Percentiles rank a stretch among this genome's conserved stretches.
Evolutionary conservation across 30 jellyfish, hydroid and myxozoan species (phyloP).

Genomic region (Turritopsis dohrnii): DNA sequence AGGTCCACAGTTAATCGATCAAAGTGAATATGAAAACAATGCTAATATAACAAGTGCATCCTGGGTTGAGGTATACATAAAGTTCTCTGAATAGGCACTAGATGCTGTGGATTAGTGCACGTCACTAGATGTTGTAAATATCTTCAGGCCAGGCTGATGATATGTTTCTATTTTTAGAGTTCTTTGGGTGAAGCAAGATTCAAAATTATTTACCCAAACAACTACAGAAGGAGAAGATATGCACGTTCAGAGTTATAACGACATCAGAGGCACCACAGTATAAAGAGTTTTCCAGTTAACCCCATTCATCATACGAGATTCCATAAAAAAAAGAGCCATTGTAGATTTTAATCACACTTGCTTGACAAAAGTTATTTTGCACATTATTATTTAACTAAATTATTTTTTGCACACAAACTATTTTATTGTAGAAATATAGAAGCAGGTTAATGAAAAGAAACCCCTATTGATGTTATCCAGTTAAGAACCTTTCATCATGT

Average conservation of each 20-base stretch:
- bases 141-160: neutral
- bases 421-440: no score
- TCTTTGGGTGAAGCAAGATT: constrained; percentile 69
- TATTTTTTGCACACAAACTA: no score
- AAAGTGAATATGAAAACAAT: constrained; percentile 56
- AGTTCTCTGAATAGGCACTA: neutral
- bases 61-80: constrained; percentile 72
- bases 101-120: neutral
- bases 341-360: neutral
- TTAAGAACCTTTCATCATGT: no score
- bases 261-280: neutral
- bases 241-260: neutral
- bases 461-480: no score
- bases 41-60: constrained; percentile 46
- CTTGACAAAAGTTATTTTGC: neutral
- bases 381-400: neutral
- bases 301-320: neutral
- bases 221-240: neutral
- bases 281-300: neutral
- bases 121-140: neutral
- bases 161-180: constrained; percentile 45
- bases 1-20: constrained; percentile 49
- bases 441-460: no score
- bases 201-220: constrained; percentile 52
- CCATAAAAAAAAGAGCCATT: neutral